Evolutionary conservation across 2,888 invertebrate species (phyloP), one percentile per base, ranked within the genome.

Genomic region (Dynastes tityus): DNA sequence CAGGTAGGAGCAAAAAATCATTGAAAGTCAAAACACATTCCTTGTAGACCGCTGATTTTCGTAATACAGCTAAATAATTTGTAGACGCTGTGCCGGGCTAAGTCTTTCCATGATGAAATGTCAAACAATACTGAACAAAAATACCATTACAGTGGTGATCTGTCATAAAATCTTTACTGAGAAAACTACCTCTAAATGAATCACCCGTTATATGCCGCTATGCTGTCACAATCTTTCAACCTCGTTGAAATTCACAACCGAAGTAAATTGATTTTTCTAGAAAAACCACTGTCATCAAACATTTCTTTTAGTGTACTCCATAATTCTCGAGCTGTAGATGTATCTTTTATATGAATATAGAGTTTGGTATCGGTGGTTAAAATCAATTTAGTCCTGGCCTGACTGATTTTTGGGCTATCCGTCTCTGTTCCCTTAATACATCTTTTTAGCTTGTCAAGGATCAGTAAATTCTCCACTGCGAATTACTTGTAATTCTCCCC

Each of bases 221-320:
- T 61, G 9, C 2, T 2, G 16, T 16, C 16, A 16, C 16, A 16
- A 16, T 16, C 16, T 16, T 16, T 0, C 16, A 16, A 16, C 16
- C 51, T 9, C 9, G n/a, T 9, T 9, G 13, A 13, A 13, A 51
- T 51, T 51, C 3, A 51, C n/a, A n/a, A 13, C 11, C 51, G 11
- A 29, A 27, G 63, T 63, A 63, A 63, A 11, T 27, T 63, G 8
- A 63, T 63, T 63, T 13, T 51, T 51, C 51, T 9, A 13, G 51
- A 13, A 73, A 84, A 85, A 61, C 85, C 85, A 29, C 55, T 79
- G 78, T 86, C 84, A 75, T 83, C 84, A 78, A 80, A 85, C 61
- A 86, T 53, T 1, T 51, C 75, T 79, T 83, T 83, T 29, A 85
- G 76, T 53, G 80, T 84, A 6, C 78, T 64, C 85, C 84, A 85